Percentiles rank a stretch among this genome's conserved stretches.
These are phyloP conservation scores for Cuculus canorus DNA, from an alignment of 2,797 vertebrate genomes.

Conservation along the genomic window DNA sequence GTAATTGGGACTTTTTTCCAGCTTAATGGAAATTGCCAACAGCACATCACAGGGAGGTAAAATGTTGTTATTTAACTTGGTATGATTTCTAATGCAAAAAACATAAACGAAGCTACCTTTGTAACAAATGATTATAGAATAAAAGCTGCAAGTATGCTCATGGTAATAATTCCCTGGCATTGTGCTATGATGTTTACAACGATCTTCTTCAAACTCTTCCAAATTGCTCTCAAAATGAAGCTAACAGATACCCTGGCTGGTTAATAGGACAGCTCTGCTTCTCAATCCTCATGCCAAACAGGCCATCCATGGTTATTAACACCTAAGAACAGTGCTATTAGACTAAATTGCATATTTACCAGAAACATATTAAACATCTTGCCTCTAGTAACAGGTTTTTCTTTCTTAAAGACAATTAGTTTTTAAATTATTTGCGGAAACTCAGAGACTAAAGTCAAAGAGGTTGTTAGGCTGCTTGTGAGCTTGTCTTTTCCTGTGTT, in stretches of 20 bases:
- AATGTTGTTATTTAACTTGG: neutral
- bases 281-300: constrained; percentile 1
- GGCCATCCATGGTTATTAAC: constrained; percentile 6
- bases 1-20: neutral
- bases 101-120: neutral
- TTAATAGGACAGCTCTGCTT: constrained; percentile 31
- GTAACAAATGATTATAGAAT: neutral
- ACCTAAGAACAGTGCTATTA: neutral
- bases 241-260: neutral
- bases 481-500: neutral
- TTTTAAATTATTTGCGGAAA: constrained; percentile 15
- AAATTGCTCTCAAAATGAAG: neutral
- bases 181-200: neutral
- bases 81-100: neutral
- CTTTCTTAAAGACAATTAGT: constrained; percentile 24
- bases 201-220: neutral
- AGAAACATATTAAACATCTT: neutral
- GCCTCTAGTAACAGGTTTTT: neutral
- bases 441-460: neutral
- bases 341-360: constrained; percentile 29
- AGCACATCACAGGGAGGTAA: neutral
- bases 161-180: neutral
- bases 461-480: neutral
- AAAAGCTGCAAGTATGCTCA: neutral
- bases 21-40: neutral